Base-by-base conservation (phyloP, 2,113 vertebrate genomes). In the Cettia cetti region DNA sequence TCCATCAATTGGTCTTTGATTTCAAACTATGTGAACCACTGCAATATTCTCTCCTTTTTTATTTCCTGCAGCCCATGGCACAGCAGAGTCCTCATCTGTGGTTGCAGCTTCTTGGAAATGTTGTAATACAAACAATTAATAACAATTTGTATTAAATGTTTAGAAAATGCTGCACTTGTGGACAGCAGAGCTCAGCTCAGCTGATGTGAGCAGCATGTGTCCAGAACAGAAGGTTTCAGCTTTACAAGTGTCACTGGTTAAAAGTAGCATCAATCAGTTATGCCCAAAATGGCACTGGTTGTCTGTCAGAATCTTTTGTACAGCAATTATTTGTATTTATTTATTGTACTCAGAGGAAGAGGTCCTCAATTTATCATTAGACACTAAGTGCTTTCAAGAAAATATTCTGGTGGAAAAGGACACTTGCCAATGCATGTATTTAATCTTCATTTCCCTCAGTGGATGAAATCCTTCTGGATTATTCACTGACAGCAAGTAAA, bases 251-350 rank as follows among this genome's bases (percentile, higher is more conserved):
- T 57, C 47, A 28, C 52, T n/a, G 75, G 40, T 69, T 69, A 3
- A 28, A 64, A n/a, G 35, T 18, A 53, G 39, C 52, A 80, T 89
- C 91, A 39, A 28, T 94, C 96, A 71, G 21, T 91, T 53, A 35
- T 49, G 83, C 74, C 69, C 77, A 50, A 45, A 83, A 57, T 75
- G 75, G 63, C 47, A n/a, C 53, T 82, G 83, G 61, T 15, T 82
- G 59, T 90, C 92, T 8, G 7, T 90, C 80, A 82, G 47, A 63
- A 30, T 47, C 52, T 82, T 47, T 86, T 76, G 54, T 66, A 37
- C 60, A 45, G 64, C 65, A 75, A 50, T 95, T 94, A 82, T 71
- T 95, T 83, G 63, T 90, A 52, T 92, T 89, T 96, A 92, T 96
- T 96, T 95, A 93, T 95, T 83, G 47, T n/a, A 16, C 92, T 88